Evolutionary conservation across 2,888 invertebrate genomes (phyloP), one percentile per base, ranked within the genome.

Genomic region (Pandemis heparana): DNA sequence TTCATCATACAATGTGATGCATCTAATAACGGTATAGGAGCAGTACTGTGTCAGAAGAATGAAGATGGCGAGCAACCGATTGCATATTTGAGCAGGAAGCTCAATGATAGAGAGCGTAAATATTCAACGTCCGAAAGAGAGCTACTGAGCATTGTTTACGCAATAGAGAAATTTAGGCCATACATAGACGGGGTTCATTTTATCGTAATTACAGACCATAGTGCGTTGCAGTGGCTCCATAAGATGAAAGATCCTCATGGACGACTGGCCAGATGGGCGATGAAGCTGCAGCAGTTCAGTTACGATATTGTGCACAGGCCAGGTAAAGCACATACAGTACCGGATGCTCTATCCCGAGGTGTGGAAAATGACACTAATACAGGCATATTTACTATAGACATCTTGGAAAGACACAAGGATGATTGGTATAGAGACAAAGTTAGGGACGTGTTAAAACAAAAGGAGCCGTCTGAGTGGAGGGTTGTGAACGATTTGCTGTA

Each of bases 161-260:
- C 64, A 1, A 48, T 64, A 48, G 48, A 64, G 46, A 61, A 76
- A 18, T 76, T 75, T 60, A 59, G 75, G 10, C 76, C 76, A 3
- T 77, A 77, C 16, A 63, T 77, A 4, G 75, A 75, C 12, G 76
- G 76, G 4, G 16, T 38, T 5, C 63, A 70, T 10, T 75, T 76
- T 39, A 76, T 16, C n/a, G 71, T 76, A 0, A 18, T 76, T 0
- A 71, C 76, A 10, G 75, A 76, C 23, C 70, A 75, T 39, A 73
- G 74, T 18, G 73, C 75, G 12, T 61, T 75, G 16, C 68, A 73
- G 60, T 77, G 77, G 75, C 32, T 75, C 8, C 46, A 75, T 51
- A 75, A 74, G 56, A 75, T 43, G n/a, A 77, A 75, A 62, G 77
- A 75, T 41, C 77, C 77, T 0, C 75, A 75, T 46, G 75, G 75